Percentiles rank a stretch among this genome's conserved stretches.
These are phyloP conservation scores for Malurus leucopterus DNA, from an alignment of 2,797 vertebrate genomes.

Conservation along the genomic window DNA sequence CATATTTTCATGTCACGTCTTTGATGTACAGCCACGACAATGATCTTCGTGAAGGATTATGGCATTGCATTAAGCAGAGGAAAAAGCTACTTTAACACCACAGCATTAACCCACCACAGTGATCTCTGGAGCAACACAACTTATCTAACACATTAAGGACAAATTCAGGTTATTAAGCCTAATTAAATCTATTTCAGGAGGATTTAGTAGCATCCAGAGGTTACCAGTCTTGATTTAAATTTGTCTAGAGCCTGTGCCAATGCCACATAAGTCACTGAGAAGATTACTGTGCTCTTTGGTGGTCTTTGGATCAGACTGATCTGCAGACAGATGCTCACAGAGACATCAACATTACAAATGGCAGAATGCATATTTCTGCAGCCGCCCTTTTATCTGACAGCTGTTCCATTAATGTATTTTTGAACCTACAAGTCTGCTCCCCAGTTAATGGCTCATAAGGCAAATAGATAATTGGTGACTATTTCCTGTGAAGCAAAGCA, in stretches of 20 bases:
- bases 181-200: conserved; percentile 11
- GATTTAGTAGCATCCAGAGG: not conserved
- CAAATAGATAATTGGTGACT: conserved; percentile 1
- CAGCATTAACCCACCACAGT: not conserved
- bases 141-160: not conserved
- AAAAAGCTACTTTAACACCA: not conserved
- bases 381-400: conserved; percentile 13
- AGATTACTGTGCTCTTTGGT: not conserved
- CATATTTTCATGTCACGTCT: not conserved
- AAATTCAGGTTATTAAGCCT: conserved; percentile 17
- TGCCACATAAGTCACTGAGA: not conserved
- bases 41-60: not conserved
- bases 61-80: not conserved
- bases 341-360: not conserved
- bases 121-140: not conserved
- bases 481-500: not conserved
- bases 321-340: not conserved
- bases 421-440: not conserved
- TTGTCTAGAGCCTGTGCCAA: not conserved
- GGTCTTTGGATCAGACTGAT: not conserved
- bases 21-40: not conserved
- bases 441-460: conserved; percentile 18
- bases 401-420: conserved; percentile 25
- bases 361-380: not conserved
- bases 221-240: not conserved